Evolutionary conservation across 2,113 vertebrate genomes (phyloP).

Genomic region (Psophia crepitans): DNA sequence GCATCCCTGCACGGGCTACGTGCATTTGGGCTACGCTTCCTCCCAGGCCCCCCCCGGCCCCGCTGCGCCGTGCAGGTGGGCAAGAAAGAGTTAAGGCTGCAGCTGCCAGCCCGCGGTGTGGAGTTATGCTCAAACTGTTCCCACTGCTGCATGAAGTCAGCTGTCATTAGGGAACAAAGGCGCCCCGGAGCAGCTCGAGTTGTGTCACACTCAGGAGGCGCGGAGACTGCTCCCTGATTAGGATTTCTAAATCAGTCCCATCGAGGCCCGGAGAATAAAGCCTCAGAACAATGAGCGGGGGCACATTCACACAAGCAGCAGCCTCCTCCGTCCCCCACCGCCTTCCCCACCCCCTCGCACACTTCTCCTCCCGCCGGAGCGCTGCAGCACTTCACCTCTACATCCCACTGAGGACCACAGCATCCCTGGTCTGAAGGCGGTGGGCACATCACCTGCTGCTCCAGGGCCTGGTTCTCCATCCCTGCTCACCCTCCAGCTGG

Average conservation of each 20-base stretch:
- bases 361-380: not conserved
- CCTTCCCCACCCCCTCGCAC: not conserved
- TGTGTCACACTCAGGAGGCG: slow-evolving; percentile 72
- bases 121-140: slow-evolving; percentile 76
- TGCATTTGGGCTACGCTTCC: not conserved
- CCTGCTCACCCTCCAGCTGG: not conserved
- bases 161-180: slow-evolving; percentile 80
- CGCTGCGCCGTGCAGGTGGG: not conserved
- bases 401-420: not conserved
- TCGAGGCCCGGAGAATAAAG: slow-evolving; percentile 72
- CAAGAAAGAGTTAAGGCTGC: slow-evolving; percentile 74
- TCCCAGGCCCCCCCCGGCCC: accelerated
- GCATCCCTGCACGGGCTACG: not conserved
- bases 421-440: not conserved
- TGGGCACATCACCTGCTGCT: not conserved
- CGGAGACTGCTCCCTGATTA: slow-evolving; percentile 73
- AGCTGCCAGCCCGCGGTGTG: slow-evolving; percentile 66
- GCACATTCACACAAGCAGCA: slow-evolving; percentile 68
- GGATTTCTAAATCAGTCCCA: slow-evolving; percentile 79
- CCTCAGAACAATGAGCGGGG: slow-evolving; percentile 63
- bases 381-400: slow-evolving; percentile 40
- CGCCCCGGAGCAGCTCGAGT: slow-evolving; percentile 68
- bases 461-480: not conserved
- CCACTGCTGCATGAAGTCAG: slow-evolving; percentile 78
- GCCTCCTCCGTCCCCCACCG: not conserved